Conservation (phyloP, 2,797 vertebrate genomes). For the Podarcis siculus region DNA sequence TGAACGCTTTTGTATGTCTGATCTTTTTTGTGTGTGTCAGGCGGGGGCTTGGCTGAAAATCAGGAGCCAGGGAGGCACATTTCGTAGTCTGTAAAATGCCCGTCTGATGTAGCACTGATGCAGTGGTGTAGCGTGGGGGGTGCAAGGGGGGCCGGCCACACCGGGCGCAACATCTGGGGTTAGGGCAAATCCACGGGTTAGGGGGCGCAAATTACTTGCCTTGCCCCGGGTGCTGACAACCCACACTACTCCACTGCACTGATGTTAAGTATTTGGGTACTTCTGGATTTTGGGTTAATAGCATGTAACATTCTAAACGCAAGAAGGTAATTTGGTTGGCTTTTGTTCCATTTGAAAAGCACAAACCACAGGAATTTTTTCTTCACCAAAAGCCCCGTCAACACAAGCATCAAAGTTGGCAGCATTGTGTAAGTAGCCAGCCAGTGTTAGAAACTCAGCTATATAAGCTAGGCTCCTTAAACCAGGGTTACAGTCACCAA, state of each 20-base stretch:
- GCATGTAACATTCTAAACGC: too few relatives aligned
- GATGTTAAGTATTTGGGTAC: not conserved
- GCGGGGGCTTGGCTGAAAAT: not conserved
- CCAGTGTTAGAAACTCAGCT: too few relatives aligned
- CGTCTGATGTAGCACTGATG: not conserved
- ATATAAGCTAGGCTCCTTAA: too few relatives aligned
- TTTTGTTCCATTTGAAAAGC: not conserved
- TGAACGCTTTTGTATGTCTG: conserved; percentile 31
- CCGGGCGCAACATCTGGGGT: too few relatives aligned
- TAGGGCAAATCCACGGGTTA: too few relatives aligned
- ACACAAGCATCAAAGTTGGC: not conserved
- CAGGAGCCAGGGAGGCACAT: not conserved
- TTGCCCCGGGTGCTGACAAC: too few relatives aligned
- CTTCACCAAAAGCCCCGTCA: not conserved
- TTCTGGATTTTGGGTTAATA: not conserved
- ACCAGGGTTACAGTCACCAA: too few relatives aligned
- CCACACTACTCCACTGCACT: too few relatives aligned
- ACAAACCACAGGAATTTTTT: not conserved
- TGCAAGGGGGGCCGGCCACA: too few relatives aligned
- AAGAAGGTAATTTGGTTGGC: not conserved
- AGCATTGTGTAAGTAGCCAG: not conserved
- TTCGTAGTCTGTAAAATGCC: not conserved
- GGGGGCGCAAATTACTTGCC: too few relatives aligned
- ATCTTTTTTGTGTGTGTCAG: not conserved
- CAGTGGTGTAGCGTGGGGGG: too few relatives aligned